Conservation (phyloP, 2,888 invertebrate genomes). For the Limnephilus lunatus region DNA sequence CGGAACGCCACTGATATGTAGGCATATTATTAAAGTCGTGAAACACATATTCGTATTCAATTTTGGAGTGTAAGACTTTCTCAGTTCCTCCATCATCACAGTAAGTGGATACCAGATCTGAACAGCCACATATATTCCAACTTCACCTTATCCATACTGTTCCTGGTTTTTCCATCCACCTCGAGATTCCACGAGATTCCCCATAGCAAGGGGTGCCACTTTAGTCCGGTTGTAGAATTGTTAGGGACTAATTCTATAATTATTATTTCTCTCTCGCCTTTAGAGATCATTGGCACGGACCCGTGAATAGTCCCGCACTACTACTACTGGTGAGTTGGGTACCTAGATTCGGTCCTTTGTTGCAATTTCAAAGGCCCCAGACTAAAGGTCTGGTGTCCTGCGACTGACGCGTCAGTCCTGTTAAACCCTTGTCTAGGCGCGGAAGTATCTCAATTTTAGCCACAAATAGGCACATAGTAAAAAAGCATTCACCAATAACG, state of each 20-base stretch:
- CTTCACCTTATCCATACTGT: no score
- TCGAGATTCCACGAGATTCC: background rate
- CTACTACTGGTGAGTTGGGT: background rate
- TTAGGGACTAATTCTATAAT: conserved; percentile 27
- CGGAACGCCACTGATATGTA: no score
- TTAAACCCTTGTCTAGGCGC: conserved; percentile 27
- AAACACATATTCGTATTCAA: no score
- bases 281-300: conserved; percentile 43
- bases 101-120: background rate
- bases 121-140: background rate
- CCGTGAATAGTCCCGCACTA: conserved; percentile 23
- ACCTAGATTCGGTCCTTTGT: conserved; percentile 34
- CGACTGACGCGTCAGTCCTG: conserved; percentile 27
- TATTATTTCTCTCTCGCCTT: conserved; percentile 20
- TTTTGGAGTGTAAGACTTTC: no score
- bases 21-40: no score
- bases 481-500: background rate
- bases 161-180: background rate
- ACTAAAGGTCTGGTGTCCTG: conserved; percentile 39
- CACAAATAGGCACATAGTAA: background rate
- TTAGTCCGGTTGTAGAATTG: background rate
- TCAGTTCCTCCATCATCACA: no score
- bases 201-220: background rate
- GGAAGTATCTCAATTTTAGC: background rate
- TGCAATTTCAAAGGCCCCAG: conserved; percentile 49